Percentiles rank a stretch among this genome's conserved stretches.
phyloP scores from a whole-genome alignment of 2,888 invertebrate species.

The Drosophila conformis region DNA sequence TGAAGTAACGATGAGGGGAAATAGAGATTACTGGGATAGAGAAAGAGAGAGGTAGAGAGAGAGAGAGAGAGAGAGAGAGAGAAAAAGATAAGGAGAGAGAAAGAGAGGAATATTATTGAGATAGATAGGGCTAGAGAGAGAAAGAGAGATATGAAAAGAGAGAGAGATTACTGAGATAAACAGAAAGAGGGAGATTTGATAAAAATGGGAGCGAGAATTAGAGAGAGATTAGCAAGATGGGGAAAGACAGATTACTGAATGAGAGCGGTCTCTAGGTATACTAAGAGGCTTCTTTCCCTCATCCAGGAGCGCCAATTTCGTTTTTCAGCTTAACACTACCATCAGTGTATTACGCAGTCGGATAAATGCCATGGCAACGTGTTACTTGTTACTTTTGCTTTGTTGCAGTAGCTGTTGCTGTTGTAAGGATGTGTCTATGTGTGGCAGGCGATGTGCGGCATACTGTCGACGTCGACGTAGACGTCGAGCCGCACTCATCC shows the following conservation, averaged over 20 bases:
- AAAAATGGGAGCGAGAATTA: not conserved
- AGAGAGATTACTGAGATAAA: not conserved
- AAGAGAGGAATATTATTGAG: not conserved
- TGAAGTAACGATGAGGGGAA: not conserved
- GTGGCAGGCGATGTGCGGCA: constrained; percentile 45
- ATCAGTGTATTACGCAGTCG: constrained; percentile 5
- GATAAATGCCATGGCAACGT: not conserved
- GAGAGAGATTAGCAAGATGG: not conserved
- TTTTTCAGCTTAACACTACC: not conserved
- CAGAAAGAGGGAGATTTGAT: no score
- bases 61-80: not conserved
- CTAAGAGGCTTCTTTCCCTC: not conserved
- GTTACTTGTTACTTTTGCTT: constrained; percentile 3
- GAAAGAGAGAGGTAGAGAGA: not conserved
- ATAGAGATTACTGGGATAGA: not conserved
- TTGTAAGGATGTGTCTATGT: constrained; percentile 21
- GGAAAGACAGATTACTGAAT: not conserved
- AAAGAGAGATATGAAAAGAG: not conserved
- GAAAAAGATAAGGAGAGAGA: not conserved
- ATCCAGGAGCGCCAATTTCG: not conserved
- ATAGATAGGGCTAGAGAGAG: no score
- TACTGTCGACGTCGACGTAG: constrained; percentile 66
- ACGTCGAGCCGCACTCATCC: constrained; percentile 59
- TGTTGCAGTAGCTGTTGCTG: constrained; percentile 24
- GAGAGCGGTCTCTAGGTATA: not conserved